Evolutionary conservation across 2,888 invertebrate genomes (phyloP), one percentile per base, ranked within the genome.

Genomic region (Rhabditoides inermis): DNA sequence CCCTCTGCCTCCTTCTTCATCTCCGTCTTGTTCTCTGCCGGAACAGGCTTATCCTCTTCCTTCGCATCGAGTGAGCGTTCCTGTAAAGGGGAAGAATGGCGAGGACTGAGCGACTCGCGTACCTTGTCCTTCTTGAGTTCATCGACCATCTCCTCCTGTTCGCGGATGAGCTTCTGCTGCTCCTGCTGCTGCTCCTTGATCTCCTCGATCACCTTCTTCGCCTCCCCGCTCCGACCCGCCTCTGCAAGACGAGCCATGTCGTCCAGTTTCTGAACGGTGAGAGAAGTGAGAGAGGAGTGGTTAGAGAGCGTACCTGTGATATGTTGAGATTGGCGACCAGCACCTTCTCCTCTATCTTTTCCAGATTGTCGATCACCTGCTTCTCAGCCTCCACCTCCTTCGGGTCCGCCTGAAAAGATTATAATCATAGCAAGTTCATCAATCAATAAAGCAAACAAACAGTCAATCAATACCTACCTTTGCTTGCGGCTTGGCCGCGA

Each of bases 311-410:
- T 44, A 60, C 62, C 60, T 58, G 60, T 0, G 65, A 68, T 27
- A 68, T 65, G 47, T 68, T 68, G 45, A 65, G 36, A 55, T 68
- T 68, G 2, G 68, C 56, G 35, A 65, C 68, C 12, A 68, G 51
- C 6, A 68, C 63, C 36, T 58, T 49, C 48, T 65, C 65, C 45
- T 68, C 68, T 3, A 64, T 30, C 48, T 60, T 58, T 41, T 65
- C 68, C 53, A 67, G 44, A 22, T 57, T 55, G 27, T 65, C 60
- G 36, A 68, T 42, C 1, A 60, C 60, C 30, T 61, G 59, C 39
- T 60, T 45, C 23, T 64, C 54, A 0, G 45, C 60, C 7, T 51
- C 52, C 5, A 57, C 51, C 45, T 61, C 63, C 45, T 54, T 54
- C 15, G 54, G 54, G n/a, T 47, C 45, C 25, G 54, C 49, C 53